phyloP scores from a whole-genome alignment of 2,797 vertebrate species.

The Phaenicophaeus curvirostris region DNA sequence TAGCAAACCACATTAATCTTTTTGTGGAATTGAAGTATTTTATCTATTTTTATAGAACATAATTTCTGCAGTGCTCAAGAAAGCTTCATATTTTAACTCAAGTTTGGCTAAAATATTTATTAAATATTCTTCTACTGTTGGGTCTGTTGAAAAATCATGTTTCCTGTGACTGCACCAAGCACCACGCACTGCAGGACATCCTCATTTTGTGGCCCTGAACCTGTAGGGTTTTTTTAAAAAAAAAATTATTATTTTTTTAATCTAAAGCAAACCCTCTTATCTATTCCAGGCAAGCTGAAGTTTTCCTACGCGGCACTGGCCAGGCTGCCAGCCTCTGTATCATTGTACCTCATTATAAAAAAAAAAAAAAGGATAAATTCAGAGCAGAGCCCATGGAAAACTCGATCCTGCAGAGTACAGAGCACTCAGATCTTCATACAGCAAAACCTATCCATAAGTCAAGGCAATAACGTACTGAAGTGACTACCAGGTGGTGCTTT shows the following conservation, averaged over 20 bases:
- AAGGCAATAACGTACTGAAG: background rate
- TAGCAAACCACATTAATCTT: constrained; percentile 10
- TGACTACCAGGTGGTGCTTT: background rate
- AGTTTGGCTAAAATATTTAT: background rate
- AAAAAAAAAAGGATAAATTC: background rate
- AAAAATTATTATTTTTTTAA: background rate
- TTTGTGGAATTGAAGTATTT: background rate
- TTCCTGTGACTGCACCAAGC: background rate
- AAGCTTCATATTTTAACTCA: background rate
- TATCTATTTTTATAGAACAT: background rate
- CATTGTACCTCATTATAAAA: background rate
- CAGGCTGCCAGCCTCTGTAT: background rate
- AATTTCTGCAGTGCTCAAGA: background rate
- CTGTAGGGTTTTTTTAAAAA: background rate
- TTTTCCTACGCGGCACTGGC: background rate
- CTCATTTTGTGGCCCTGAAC: background rate
- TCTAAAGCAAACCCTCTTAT: background rate
- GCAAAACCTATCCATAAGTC: background rate
- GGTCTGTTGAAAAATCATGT: background rate
- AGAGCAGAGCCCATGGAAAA: background rate
- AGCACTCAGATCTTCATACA: background rate
- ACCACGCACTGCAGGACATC: background rate
- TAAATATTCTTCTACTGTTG: background rate
- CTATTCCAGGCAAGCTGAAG: background rate
- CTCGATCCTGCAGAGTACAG: background rate